phyloP scores from a whole-genome alignment of 2,888 invertebrate genomes.

The Lapara coniferarum region DNA sequence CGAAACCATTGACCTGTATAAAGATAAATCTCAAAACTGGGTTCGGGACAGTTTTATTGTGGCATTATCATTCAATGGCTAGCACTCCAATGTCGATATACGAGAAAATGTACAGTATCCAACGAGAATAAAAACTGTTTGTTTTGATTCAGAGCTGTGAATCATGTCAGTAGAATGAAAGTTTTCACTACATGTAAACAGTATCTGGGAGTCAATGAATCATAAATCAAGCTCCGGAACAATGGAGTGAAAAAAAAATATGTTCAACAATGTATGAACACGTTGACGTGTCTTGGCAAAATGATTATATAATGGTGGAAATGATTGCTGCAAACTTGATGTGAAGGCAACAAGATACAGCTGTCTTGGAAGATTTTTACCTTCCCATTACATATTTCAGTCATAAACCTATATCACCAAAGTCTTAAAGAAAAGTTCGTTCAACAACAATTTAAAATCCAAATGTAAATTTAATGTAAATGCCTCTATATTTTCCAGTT shows the following conservation, averaged over 20 bases:
- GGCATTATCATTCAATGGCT: conserved; percentile 37
- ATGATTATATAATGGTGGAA: neutral
- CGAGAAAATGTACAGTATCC: neutral
- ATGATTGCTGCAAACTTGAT: neutral
- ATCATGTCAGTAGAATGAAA: conserved; percentile 11
- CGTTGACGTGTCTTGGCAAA: neutral
- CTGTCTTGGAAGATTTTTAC: neutral
- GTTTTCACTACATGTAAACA: conserved; percentile 11
- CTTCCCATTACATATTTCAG: no score
- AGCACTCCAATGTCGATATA: neutral
- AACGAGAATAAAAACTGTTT: conserved; percentile 7
- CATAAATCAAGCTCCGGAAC: conserved; percentile 21
- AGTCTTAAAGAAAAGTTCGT: neutral
- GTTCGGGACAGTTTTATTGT: conserved; percentile 52
- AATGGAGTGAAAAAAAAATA: conserved; percentile 18
- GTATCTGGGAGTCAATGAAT: neutral
- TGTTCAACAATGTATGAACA: neutral
- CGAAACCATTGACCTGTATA: conserved; percentile 61
- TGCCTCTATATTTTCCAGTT: conserved; percentile 3
- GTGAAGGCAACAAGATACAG: neutral
- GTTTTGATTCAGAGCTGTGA: neutral
- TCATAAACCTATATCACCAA: neutral
- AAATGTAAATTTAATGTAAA: no score
- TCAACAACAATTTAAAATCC: neutral
- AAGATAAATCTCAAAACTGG: conserved; percentile 61